Conservation (phyloP, 2,888 invertebrate species). For the Calameuta filiformis region DNA sequence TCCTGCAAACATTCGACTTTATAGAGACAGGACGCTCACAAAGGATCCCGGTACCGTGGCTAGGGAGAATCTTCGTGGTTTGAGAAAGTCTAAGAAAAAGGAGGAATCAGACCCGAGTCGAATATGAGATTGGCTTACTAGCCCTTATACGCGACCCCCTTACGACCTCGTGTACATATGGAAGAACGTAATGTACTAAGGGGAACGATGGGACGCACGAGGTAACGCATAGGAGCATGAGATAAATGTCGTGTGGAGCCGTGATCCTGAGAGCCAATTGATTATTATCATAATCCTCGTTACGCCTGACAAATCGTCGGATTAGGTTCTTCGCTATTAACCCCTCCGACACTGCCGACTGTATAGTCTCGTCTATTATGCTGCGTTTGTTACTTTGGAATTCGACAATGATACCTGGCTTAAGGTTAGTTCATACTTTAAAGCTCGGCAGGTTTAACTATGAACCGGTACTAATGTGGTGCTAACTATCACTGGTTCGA, state of each 20-base stretch:
- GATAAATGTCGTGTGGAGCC: slow-evolving; percentile 25
- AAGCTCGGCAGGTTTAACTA: background rate
- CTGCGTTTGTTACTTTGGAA: background rate
- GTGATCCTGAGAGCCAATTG: slow-evolving; percentile 28
- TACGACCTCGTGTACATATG: background rate
- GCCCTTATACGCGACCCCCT: background rate
- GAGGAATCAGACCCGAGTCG: background rate
- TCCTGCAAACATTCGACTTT: slow-evolving; percentile 6
- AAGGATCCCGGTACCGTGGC: background rate
- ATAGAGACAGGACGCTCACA: background rate
- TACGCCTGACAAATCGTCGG: slow-evolving; percentile 27
- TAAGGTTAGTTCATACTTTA: background rate
- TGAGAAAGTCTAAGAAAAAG: background rate
- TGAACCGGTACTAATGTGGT: background rate
- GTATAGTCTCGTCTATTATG: background rate
- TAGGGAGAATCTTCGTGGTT: background rate
- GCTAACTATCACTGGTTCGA: background rate
- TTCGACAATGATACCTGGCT: background rate
- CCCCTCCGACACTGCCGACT: background rate
- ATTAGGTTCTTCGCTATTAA: slow-evolving; percentile 16
- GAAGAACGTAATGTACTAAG: background rate
- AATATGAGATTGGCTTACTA: background rate
- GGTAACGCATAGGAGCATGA: slow-evolving; percentile 15
- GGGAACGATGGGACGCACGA: background rate
- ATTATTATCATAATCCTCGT: slow-evolving; percentile 33